A percentile compares a stretch with the other conserved stretches of the same genome.
Conservation (phyloP, 1,140 invertebrate genomes). For the Drosophila mayri region DNA sequence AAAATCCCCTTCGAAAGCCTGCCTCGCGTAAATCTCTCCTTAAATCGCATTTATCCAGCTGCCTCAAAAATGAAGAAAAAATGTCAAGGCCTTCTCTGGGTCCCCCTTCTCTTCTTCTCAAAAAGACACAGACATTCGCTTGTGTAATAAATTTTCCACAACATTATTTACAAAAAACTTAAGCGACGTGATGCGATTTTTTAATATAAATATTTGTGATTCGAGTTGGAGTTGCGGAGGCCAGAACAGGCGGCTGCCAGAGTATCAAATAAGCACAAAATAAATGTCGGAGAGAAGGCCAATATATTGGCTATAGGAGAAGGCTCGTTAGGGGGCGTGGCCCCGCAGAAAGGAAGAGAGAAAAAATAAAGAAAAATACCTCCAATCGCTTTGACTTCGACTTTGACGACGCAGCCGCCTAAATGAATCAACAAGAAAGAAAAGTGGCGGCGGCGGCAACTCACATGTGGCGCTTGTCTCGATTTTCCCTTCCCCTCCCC, state of each 20-base stretch:
- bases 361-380: slow-evolving; percentile 27
- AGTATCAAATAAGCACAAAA: slow-evolving; percentile 74
- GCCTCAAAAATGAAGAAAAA: slow-evolving; percentile 18
- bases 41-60: slow-evolving; percentile 77
- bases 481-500: slow-evolving; percentile 1
- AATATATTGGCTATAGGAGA: slow-evolving; percentile 31
- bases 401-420: slow-evolving; percentile 54
- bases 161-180: slow-evolving; percentile 79
- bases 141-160: slow-evolving; percentile 78
- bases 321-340: slow-evolving; percentile 56
- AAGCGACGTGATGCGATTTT: slow-evolving; percentile 79
- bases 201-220: slow-evolving; percentile 78
- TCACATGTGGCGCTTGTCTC: slow-evolving; percentile 73
- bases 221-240: slow-evolving; percentile 18
- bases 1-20: slow-evolving; percentile 37
- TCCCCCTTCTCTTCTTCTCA: not conserved
- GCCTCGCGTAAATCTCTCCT: slow-evolving; percentile 46
- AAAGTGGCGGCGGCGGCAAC: slow-evolving; percentile 35
- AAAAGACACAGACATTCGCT: slow-evolving; percentile 35
- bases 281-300: slow-evolving; percentile 71
- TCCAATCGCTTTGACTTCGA: slow-evolving; percentile 45
- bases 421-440: slow-evolving; percentile 59
- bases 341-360: not conserved
- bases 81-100: slow-evolving; percentile 14
- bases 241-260: slow-evolving; percentile 28